phyloP scores from a whole-genome alignment of 2,888 invertebrate species.

The Choreutis nemorana region DNA sequence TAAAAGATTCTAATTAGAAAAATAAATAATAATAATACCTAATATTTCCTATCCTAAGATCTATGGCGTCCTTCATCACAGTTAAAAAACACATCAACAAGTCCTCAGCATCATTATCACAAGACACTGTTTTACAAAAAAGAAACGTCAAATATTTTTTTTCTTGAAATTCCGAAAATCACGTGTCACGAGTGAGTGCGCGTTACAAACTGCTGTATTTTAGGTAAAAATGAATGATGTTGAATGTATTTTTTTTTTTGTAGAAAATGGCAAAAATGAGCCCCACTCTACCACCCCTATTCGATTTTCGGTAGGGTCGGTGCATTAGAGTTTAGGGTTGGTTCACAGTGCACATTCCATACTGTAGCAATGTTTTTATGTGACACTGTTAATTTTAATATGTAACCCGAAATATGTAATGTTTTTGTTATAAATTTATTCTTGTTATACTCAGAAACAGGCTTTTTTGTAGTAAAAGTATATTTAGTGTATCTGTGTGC shows the following conservation, averaged over 20 bases:
- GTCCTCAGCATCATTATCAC: conserved; percentile 29
- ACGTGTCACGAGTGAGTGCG: conserved; percentile 49
- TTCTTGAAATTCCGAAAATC: conserved; percentile 19
- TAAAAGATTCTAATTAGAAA: conserved; percentile 27
- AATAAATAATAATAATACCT: conserved; percentile 32
- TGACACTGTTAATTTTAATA: too few relatives aligned
- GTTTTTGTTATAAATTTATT: too few relatives aligned
- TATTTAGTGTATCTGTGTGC: too few relatives aligned
- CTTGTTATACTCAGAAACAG: too few relatives aligned
- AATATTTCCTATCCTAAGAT: conserved; percentile 15
- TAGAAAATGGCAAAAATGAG: conserved; percentile 56
- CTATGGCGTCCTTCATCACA: conserved; percentile 25
- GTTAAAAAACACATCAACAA: conserved; percentile 15
- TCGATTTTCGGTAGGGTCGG: conserved; percentile 49
- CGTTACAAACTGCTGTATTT: conserved; percentile 54
- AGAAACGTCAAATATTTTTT: too few relatives aligned
- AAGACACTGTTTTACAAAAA: too few relatives aligned
- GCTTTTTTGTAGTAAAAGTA: too few relatives aligned
- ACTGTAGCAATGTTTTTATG: too few relatives aligned
- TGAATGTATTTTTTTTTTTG: conserved; percentile 41
- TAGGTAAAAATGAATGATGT: conserved; percentile 59
- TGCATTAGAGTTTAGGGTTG: conserved; percentile 31
- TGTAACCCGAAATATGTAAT: too few relatives aligned
- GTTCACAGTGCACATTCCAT: too few relatives aligned
- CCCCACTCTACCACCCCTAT: conserved; percentile 44